These are phyloP conservation scores for Podiceps cristatus DNA, from an alignment of 2,113 vertebrate species.

Conservation along the genomic window DNA sequence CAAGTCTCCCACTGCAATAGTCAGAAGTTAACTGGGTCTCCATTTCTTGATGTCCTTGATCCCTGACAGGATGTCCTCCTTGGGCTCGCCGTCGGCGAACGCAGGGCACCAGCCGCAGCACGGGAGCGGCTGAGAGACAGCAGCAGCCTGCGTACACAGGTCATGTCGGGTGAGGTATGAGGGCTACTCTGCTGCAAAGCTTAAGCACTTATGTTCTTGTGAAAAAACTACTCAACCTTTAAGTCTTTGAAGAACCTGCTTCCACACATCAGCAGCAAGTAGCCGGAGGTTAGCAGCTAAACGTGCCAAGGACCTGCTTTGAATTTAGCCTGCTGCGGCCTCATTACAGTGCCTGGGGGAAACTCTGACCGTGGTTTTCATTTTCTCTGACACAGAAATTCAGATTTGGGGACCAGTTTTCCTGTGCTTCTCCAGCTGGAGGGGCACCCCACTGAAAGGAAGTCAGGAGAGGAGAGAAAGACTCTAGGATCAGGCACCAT, in stretches of 20 bases:
- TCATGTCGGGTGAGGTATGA: not conserved
- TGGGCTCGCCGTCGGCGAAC: accelerated
- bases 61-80: not conserved
- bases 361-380: not conserved
- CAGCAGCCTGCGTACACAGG: not conserved
- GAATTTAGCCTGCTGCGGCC: not conserved
- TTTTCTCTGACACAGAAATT: not conserved
- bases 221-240: not conserved
- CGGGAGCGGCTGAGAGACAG: not conserved
- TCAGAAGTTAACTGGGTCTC: not conserved
- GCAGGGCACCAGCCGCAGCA: accelerated
- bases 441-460: not conserved
- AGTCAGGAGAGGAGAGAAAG: not conserved
- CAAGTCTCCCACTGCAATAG: not conserved
- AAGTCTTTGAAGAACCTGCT: not conserved
- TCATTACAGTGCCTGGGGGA: not conserved
- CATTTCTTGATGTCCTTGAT: not conserved
- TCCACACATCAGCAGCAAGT: not conserved
- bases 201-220: not conserved
- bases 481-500: not conserved
- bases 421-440: not conserved
- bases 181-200: not conserved
- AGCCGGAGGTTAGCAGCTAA: not conserved
- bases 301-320: not conserved
- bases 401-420: not conserved